Percentiles rank a stretch among this genome's conserved stretches.
These are phyloP conservation scores for Latheticus oryzae DNA, from an alignment of 2,888 invertebrate species.

Conservation along the genomic window DNA sequence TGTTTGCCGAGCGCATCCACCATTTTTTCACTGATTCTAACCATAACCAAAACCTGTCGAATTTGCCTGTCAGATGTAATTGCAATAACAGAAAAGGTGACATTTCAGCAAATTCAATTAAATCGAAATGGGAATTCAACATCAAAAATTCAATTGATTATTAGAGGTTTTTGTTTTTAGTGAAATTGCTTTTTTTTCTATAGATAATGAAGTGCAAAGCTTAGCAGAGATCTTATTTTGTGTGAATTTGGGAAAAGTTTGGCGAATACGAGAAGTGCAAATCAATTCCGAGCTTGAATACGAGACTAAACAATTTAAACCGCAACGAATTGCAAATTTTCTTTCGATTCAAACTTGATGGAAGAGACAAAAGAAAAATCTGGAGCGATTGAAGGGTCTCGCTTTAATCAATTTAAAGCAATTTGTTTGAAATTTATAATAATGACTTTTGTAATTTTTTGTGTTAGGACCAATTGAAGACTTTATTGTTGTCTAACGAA, in stretches of 20 bases:
- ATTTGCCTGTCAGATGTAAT: constrained; percentile 4
- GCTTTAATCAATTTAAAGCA: constrained; percentile 33
- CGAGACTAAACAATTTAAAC: constrained; percentile 42
- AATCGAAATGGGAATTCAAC: constrained; percentile 8
- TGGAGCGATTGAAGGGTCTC: constrained; percentile 9
- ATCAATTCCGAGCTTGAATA: constrained; percentile 42
- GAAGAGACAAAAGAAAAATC: constrained; percentile 12
- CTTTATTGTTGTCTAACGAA: too few relatives aligned
- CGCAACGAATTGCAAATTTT: constrained; percentile 42
- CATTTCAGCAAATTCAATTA: constrained; percentile 30
- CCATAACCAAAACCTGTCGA: background rate
- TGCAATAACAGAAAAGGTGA: constrained; percentile 16
- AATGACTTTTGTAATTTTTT: too few relatives aligned
- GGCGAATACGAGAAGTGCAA: constrained; percentile 39
- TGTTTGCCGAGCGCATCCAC: constrained; percentile 6
- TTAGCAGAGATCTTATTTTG: constrained; percentile 24
- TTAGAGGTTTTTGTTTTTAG: too few relatives aligned
- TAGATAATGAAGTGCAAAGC: constrained; percentile 27
- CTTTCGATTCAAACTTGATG: constrained; percentile 4
- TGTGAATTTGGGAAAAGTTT: constrained; percentile 25
- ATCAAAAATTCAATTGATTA: too few relatives aligned
- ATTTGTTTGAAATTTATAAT: constrained; percentile 14
- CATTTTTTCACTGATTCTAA: constrained; percentile 6
- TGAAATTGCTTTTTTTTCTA: constrained; percentile 1
- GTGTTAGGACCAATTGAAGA: too few relatives aligned